Percentiles rank a stretch among this genome's conserved stretches.
Conservation (phyloP, 2,113 vertebrate species). For the Hiodon alosoides region DNA sequence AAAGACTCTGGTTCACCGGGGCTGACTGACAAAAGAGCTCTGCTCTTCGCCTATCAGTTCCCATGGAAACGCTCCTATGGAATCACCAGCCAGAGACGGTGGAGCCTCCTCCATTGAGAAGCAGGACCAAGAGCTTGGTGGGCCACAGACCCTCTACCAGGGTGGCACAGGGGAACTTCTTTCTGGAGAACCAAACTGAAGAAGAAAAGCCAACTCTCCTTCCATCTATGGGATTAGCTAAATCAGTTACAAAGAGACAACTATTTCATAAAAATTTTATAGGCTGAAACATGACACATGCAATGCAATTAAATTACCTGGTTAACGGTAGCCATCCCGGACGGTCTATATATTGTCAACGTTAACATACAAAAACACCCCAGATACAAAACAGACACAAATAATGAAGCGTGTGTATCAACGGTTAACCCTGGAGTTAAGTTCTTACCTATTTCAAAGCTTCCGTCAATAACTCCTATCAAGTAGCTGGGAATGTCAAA, state of each 20-base stretch:
- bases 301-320: background rate
- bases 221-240: too few species aligned
- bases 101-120: background rate
- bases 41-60: constrained; percentile 39
- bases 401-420: too few species aligned
- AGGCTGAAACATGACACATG: constrained; percentile 32
- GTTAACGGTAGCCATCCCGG: too few species aligned
- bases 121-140: background rate
- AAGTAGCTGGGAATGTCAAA: constrained; percentile 89
- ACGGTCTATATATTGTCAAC: too few species aligned
- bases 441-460: constrained; percentile 88
- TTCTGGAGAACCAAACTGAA: background rate
- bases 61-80: constrained; percentile 53
- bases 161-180: background rate
- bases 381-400: too few species aligned
- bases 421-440: too few species aligned
- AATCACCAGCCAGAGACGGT: constrained; percentile 32
- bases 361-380: too few species aligned
- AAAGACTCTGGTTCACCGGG: constrained; percentile 1
- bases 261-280: constrained; percentile 25
- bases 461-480: constrained; percentile 87
- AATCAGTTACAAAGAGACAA: too few species aligned
- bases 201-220: background rate
- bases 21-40: constrained; percentile 17
- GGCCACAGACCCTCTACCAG: background rate